phyloP scores from a whole-genome alignment of 2,888 invertebrate species.

The Drosophila testacea region DNA sequence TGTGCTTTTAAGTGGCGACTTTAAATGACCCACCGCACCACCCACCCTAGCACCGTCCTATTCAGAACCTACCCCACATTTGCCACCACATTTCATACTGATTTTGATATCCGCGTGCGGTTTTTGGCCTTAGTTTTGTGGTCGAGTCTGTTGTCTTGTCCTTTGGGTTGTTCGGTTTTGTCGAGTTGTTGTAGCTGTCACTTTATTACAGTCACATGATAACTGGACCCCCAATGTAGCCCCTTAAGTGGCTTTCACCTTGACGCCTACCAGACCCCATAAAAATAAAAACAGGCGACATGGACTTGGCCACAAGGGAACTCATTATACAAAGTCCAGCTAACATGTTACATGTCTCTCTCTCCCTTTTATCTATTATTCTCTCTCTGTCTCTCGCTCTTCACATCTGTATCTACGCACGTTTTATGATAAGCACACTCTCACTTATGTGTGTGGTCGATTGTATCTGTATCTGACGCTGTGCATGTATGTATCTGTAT shows the following conservation, averaged over 20 bases:
- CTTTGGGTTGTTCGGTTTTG: conserved; percentile 32
- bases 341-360: conserved; percentile 48
- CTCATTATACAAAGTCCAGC: conserved; percentile 72
- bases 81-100: conserved; percentile 33
- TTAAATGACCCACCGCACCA: conserved; percentile 36
- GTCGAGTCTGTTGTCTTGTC: conserved; percentile 42
- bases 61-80: background rate
- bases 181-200: conserved; percentile 66
- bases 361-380: background rate
- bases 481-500: conserved; percentile 13
- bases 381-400: background rate
- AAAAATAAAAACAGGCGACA: conserved; percentile 43
- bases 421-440: conserved; percentile 66
- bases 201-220: conserved; percentile 78
- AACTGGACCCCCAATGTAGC: conserved; percentile 52
- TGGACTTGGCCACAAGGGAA: conserved; percentile 69
- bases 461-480: conserved; percentile 22
- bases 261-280: conserved; percentile 48
- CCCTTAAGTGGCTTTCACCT: conserved; percentile 78
- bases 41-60: background rate
- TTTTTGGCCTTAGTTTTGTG: conserved; percentile 54
- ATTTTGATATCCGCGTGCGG: conserved; percentile 57
- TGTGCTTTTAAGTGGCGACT: conserved; percentile 47
- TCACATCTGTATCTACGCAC: conserved; percentile 39
- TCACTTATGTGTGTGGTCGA: background rate